Evolutionary conservation across 2,113 vertebrate species (phyloP), one percentile per base, ranked within the genome.

Genomic region (Gymnorhina tibicen): DNA sequence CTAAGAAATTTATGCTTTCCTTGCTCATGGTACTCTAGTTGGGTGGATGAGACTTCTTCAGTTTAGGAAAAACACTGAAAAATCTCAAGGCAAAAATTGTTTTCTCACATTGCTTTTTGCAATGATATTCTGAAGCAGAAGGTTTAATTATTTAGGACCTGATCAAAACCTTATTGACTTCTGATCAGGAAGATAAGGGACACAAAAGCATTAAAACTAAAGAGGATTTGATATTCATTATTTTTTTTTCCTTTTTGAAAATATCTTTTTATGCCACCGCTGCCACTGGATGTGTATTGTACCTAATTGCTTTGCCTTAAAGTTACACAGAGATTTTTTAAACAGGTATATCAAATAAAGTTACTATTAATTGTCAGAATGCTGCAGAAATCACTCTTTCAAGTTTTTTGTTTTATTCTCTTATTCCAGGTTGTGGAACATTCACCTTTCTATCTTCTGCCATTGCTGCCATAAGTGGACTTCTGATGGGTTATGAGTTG

Each of bases 401-500:
- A 93, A 53, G 18, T 50, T 56, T 59, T 75, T 32, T 94, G 58
- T 60, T 92, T 91, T 96, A 56, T 72, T 88, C 26, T 96, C 59
- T 95, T 79, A 50, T 95, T 95, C 32, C 91, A 99, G 99, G 98
- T 41, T 99, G 98, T 87, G 98, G 98, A 95, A 97, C 98, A 81
- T 98, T 99, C 88, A 98, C 99, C 81, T 97, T 98, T 80, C 92
- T 99, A 17, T 98, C 98, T 10, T 98, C 99, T 22, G 94, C 98
- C 4, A 85, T 97, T 30, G 99, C 99, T 33, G 99, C 99, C 6
- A 39, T 99, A 93, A 99, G 99, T 53, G 99, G 99, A 92, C 98
- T 99, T 96, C 98, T 99, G 96, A 97, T 99, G 97, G 99, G 99
- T 18, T 99, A 99, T 37, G 99, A 99, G 93, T 95, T 99, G 89